Percentiles rank a stretch among this genome's conserved stretches.
Evolutionary conservation across 2,888 invertebrate species (phyloP).

Genomic region (Aporophyla nigra): DNA sequence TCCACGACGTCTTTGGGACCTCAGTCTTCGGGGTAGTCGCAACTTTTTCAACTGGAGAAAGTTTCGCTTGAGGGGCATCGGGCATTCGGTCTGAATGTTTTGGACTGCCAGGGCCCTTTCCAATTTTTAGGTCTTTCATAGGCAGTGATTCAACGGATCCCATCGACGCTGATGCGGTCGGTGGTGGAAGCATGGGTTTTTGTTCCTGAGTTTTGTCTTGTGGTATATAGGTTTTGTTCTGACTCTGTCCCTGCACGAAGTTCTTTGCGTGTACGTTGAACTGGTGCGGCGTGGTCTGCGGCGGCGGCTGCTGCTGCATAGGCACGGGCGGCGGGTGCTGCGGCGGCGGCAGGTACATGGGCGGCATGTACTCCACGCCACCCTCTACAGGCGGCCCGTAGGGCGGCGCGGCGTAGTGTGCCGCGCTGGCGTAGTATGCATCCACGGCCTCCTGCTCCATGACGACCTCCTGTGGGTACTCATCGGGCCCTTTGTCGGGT

Average conservation of each 20-base stretch:
- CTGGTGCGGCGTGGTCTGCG: constrained; percentile 82
- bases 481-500: constrained; percentile 86
- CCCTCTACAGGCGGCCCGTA: constrained; percentile 85
- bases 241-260: constrained; percentile 86
- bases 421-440: constrained; percentile 85
- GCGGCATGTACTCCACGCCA: constrained; percentile 85
- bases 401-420: constrained; percentile 82
- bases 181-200: constrained; percentile 73
- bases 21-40: constrained; percentile 79
- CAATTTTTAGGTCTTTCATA: constrained; percentile 87
- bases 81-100: constrained; percentile 79
- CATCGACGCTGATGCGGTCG: constrained; percentile 71
- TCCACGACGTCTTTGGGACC: constrained; percentile 81
- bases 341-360: constrained; percentile 85
- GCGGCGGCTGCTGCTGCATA: constrained; percentile 79
- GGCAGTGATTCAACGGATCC: constrained; percentile 82
- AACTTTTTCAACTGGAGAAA: constrained; percentile 77
- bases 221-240: constrained; percentile 73
- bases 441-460: constrained; percentile 89
- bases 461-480: constrained; percentile 86
- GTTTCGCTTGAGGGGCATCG: constrained; percentile 73
- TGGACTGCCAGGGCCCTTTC: constrained; percentile 82
- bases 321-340: constrained; percentile 81
- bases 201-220: constrained; percentile 81
- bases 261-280: constrained; percentile 90